These are phyloP conservation scores for Dryocosmus kuriphilus DNA, from an alignment of 2,888 invertebrate species.

Conservation along the genomic window DNA sequence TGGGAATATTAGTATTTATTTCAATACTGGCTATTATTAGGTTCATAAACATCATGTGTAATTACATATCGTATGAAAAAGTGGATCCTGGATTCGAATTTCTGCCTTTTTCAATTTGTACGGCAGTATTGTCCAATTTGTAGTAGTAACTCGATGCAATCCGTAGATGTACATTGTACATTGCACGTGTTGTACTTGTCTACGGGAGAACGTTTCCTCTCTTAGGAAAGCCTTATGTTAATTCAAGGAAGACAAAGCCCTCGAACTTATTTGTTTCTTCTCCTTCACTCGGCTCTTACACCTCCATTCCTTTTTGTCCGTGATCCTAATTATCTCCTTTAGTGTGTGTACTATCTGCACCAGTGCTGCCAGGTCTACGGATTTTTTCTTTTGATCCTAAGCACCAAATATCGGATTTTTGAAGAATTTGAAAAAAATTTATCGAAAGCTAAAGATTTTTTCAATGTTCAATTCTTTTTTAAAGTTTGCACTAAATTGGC, in stretches of 20 bases:
- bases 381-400: no score
- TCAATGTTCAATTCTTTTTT: no score
- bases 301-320: constrained; percentile 10
- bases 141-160: constrained; percentile 30
- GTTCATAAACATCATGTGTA: no score
- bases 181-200: constrained; percentile 30
- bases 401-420: no score
- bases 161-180: neutral
- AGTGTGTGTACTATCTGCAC: neutral
- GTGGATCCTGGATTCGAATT: no score
- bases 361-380: no score
- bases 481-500: no score
- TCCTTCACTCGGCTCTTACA: constrained; percentile 28
- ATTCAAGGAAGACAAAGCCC: constrained; percentile 31
- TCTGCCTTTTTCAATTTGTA: constrained; percentile 25
- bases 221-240: constrained; percentile 40
- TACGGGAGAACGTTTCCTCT: constrained; percentile 35
- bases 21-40: no score
- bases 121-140: constrained; percentile 6
- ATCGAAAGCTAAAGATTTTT: no score
- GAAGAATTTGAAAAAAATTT: no score
- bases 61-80: no score
- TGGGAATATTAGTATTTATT: no score
- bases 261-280: constrained; percentile 20
- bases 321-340: constrained; percentile 21